Evolutionary conservation across 2,797 vertebrate genomes (phyloP).

Genomic region (Pelochelys cantorii): DNA sequence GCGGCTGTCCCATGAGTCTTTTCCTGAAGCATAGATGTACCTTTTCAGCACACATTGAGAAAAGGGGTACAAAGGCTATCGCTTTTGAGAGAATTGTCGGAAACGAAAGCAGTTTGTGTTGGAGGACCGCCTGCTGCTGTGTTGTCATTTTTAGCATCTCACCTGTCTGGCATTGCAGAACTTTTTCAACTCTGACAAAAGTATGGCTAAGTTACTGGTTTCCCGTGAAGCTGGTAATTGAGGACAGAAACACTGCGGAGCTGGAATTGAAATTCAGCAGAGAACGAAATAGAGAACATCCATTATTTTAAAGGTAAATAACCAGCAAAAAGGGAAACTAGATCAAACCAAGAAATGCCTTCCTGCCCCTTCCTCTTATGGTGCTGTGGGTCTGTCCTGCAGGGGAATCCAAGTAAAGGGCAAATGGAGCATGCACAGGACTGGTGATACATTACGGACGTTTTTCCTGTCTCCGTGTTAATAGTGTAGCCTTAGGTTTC

Average conservation of each 20-base stretch:
- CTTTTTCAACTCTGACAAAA: neutral
- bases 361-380: neutral
- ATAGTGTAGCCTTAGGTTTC: neutral
- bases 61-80: neutral
- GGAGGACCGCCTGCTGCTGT: neutral
- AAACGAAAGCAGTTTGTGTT: neutral
- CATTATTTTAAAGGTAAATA: neutral
- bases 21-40: neutral
- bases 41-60: neutral
- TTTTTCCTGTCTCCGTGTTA: slow-evolving; percentile 17
- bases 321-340: neutral
- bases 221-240: neutral
- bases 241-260: neutral
- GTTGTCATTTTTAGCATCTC: neutral
- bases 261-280: neutral
- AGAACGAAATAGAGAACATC: neutral
- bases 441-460: neutral
- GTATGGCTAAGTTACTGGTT: neutral
- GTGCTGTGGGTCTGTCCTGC: neutral
- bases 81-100: neutral
- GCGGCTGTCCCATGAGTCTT: neutral
- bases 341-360: neutral
- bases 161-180: neutral
- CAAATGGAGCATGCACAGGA: neutral
- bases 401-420: slow-evolving; percentile 32